Base-by-base conservation (phyloP, 2,797 vertebrate genomes). In the Hapalemur alaotrensis region DNA sequence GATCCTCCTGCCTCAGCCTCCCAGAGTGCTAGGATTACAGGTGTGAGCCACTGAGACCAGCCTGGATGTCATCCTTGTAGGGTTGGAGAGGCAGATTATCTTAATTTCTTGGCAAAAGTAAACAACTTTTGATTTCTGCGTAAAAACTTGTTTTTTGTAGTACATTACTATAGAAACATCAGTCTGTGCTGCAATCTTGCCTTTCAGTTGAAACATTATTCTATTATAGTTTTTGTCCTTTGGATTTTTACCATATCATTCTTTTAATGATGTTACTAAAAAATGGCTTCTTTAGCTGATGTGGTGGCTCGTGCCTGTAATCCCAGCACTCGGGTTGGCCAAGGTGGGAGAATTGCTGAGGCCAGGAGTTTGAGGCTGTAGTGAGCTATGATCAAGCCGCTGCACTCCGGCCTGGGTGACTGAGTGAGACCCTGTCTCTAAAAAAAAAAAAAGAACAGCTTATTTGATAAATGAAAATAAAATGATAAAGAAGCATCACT, bases 381-480 rank as follows among this genome's bases (percentile, higher is more conserved):
- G 15, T 65, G 63, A 65, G 63, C 32, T 65, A n/a, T 65, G 7
- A 15, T 65, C 30, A n/a, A n/a, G 57, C 57, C 14, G 7, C 32
- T n/a, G 63, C 1, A 65, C 63, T 65, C 63, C 32, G n/a, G 30
- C 15, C 61, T 65, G 63, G 32, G 61, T 63, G 63, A 65, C 32
- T 57, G 63, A 65, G 32, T 32, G 35, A 69, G 65, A 38, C 20
- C 10, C 57, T 25, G 23, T 69, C 65, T 69, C 35, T 38, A 69
- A 69, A 69, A 57, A 22, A 20, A 69, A 69, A 69, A 69, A 38
- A 35, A 67, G 18, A 69, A n/a, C 12, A 46, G n/a, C 54, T 89
- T 54, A n/a, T 95, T 95, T 95, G 76, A 43, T 72, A 88, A 83
- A 17, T 79, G 73, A 85, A 67, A 43, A 48, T 81, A 69, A 86